Evolutionary conservation across 2,797 vertebrate species (phyloP).

Genomic region (Intellagama lesueurii): DNA sequence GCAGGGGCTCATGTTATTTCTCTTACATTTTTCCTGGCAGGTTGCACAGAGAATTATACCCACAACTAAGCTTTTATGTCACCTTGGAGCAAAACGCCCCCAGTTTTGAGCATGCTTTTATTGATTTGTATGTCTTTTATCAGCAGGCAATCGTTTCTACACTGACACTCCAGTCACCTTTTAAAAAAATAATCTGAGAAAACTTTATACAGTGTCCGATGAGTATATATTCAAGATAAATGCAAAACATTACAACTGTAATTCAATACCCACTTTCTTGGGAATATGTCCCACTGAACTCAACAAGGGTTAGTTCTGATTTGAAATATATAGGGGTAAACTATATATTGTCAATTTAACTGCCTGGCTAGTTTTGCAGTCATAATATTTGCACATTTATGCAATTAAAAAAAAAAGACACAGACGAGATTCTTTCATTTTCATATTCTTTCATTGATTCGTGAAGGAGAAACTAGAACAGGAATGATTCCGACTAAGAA

Average conservation of each 20-base stretch:
- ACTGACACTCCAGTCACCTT: not conserved
- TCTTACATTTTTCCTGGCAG: slow-evolving; percentile 12
- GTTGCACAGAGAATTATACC: not conserved
- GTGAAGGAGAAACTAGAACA: too few species aligned
- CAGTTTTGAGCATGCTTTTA: not conserved
- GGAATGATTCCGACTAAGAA: too few species aligned
- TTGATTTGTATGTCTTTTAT: slow-evolving; percentile 23
- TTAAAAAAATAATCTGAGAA: not conserved
- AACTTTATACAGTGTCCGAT: not conserved
- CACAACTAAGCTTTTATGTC: not conserved
- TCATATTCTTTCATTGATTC: too few species aligned
- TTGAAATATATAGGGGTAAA: not conserved
- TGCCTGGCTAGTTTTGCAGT: not conserved
- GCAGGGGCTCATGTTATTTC: not conserved
- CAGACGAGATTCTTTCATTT: too few species aligned
- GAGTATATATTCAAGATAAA: not conserved
- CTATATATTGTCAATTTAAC: not conserved
- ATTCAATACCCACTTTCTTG: not conserved
- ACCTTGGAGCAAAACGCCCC: not conserved
- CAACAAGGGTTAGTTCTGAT: not conserved
- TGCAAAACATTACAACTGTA: not conserved
- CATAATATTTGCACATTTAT: not conserved
- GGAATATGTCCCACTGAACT: not conserved
- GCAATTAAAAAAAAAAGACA: too few species aligned
- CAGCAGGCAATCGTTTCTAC: not conserved